Conservation (phyloP, 2,113 vertebrate species). For the Oncorhynchus gorbuscha region DNA sequence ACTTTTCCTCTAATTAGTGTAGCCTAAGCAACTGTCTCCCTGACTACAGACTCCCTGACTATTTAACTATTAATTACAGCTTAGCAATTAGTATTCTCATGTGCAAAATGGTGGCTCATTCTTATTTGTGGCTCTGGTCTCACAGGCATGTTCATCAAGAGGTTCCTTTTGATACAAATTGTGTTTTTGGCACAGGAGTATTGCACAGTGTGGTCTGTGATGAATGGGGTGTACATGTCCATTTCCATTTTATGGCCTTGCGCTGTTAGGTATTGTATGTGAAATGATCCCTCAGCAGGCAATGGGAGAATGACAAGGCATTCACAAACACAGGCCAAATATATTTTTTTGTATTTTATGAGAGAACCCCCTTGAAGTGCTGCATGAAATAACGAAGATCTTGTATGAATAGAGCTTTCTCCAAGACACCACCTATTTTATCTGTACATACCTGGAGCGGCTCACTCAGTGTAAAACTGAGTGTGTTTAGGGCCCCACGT, state of each 20-base stretch:
- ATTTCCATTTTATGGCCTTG: neutral
- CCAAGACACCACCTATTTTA: constrained; percentile 56
- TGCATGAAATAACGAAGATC: constrained; percentile 46
- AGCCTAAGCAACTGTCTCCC: neutral
- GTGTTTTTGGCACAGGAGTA: constrained; percentile 1
- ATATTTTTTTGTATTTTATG: constrained; percentile 33
- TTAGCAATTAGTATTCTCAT: constrained; percentile 46
- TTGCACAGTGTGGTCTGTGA: neutral
- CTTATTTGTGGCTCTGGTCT: constrained; percentile 23
- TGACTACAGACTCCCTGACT: neutral
- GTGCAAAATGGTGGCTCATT: constrained; percentile 36
- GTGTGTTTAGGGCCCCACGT: constrained; percentile 55
- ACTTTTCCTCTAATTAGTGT: constrained; percentile 40
- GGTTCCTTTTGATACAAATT: constrained; percentile 9
- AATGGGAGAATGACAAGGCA: constrained; percentile 20
- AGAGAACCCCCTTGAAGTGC: constrained; percentile 30
- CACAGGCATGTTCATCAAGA: constrained; percentile 27
- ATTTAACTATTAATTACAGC: constrained; percentile 56
- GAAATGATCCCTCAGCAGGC: neutral
- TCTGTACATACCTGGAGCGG: constrained; percentile 57
- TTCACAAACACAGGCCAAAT: constrained; percentile 25
- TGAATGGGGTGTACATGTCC: neutral
- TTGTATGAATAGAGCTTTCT: constrained; percentile 61
- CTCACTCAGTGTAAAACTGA: constrained; percentile 41
- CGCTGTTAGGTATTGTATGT: neutral